Conservation (phyloP, 2,797 vertebrate genomes). For the Oreochromis grahami region DNA sequence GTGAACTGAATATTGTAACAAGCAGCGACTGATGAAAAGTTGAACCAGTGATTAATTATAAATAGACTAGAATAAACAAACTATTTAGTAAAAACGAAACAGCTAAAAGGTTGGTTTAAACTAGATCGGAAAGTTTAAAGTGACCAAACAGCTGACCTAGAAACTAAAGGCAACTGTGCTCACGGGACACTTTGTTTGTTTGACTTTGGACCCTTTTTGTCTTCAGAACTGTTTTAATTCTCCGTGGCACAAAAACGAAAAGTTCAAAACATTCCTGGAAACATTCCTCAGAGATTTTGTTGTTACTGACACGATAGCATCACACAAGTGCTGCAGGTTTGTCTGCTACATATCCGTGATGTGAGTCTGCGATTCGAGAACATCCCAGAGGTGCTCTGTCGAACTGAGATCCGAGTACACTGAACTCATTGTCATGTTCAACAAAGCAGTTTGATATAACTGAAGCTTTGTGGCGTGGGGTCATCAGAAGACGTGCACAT, state of each 20-base stretch:
- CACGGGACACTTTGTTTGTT: background rate
- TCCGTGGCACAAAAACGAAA: background rate
- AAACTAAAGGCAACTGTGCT: background rate
- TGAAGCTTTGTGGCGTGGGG: background rate
- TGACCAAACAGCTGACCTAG: background rate
- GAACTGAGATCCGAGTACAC: background rate
- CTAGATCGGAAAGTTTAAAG: rapidly evolving
- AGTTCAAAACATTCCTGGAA: background rate
- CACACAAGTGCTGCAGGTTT: background rate
- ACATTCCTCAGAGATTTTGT: background rate
- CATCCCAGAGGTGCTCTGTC: background rate
- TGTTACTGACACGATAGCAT: background rate
- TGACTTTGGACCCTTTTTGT: background rate
- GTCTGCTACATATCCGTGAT: background rate
- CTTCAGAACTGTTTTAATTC: background rate
- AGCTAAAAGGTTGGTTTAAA: background rate
- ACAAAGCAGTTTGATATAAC: background rate
- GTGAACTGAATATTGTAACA: background rate
- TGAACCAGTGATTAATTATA: background rate
- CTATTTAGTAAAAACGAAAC: background rate
- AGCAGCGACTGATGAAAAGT: background rate
- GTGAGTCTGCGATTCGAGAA: background rate
- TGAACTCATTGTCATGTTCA: background rate
- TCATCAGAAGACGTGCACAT: background rate
- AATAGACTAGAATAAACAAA: background rate